Evolutionary conservation across 2,888 invertebrate species (phyloP), one percentile per base, ranked within the genome.

Genomic region (Drosophila paracracens): DNA sequence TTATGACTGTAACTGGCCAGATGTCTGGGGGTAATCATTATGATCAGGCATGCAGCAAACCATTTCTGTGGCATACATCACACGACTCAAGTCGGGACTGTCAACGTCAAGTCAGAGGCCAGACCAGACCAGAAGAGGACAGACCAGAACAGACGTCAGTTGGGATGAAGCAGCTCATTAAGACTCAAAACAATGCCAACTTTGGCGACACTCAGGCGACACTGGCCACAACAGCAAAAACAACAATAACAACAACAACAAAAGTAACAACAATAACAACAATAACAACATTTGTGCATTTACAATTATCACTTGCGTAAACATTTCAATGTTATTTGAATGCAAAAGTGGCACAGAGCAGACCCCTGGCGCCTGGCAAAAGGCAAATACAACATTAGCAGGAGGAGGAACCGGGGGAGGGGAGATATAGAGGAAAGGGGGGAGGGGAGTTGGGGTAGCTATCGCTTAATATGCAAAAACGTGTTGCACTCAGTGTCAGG

Each of bases 261-360:
- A 76, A 11, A 40, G 11, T 11, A 40, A n/a, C 6, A 46, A 61
- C 76, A 73, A 43, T n/a, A 61, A 60, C 29, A 70, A 51, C 59
- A 65, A 38, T 31, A 61, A 58, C 33, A 70, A 51, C 61, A 65
- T 56, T 43, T 79, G 61, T 58, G 61, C 52, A 58, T 77, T 52
- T 46, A 74, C 88, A 88, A 87, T 90, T 87, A 85, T 83, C 87
- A 88, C 90, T 86, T 88, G 87, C 72, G 83, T 79, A 90, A 90
- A 88, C 87, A 90, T 85, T 77, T 72, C 79, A 82, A 79, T 89
- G 87, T 79, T 89, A 82, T 81, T 46, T 76, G 76, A 87, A 76
- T 76, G 69, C 65, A 59, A 61, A 78, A 65, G 65, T 76, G 74
- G 68, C 66, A 50, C 59, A 64, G 57, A 62, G 21, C 79, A 84